These are phyloP conservation scores for Leucophenga maculata DNA, from an alignment of 2,888 invertebrate genomes.

Conservation along the genomic window DNA sequence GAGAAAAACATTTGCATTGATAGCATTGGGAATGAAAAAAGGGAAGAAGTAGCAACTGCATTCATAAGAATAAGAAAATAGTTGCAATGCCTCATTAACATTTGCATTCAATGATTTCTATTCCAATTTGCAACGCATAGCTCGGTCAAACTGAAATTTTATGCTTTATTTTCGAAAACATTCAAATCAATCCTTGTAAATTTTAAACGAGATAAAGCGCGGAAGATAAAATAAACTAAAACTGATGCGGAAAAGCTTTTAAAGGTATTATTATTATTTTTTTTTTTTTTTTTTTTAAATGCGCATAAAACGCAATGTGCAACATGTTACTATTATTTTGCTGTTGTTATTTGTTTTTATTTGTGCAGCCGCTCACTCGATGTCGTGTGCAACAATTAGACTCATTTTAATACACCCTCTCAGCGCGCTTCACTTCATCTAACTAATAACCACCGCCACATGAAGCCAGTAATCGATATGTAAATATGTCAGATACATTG, in stretches of 20 bases:
- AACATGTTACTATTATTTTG: constrained; percentile 33
- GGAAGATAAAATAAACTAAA: too few species aligned
- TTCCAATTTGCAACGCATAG: too few species aligned
- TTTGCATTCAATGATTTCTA: too few species aligned
- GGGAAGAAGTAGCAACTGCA: too few species aligned
- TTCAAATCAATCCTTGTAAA: too few species aligned
- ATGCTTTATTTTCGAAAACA: too few species aligned
- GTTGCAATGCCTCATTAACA: too few species aligned
- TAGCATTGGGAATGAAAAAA: too few species aligned
- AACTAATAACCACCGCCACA: constrained; percentile 2
- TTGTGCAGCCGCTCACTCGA: constrained; percentile 30
- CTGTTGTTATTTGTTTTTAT: constrained; percentile 45
- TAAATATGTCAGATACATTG: constrained; percentile 54
- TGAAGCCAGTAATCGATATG: constrained; percentile 55
- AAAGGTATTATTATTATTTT: not conserved
- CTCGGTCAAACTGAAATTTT: too few species aligned
- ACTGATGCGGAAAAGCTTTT: not conserved
- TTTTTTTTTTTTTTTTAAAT: not conserved
- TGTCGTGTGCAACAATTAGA: constrained; percentile 19
- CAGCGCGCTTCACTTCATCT: not conserved
- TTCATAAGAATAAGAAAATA: too few species aligned
- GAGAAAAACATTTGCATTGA: too few species aligned
- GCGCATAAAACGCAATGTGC: not conserved
- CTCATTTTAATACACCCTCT: not conserved
- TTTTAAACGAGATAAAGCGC: too few species aligned